Percentiles rank a stretch among this genome's conserved stretches.
Evolutionary conservation across 92 coral and sea anemone species (phyloP).

Genomic region (Palythoa grandiflora): DNA sequence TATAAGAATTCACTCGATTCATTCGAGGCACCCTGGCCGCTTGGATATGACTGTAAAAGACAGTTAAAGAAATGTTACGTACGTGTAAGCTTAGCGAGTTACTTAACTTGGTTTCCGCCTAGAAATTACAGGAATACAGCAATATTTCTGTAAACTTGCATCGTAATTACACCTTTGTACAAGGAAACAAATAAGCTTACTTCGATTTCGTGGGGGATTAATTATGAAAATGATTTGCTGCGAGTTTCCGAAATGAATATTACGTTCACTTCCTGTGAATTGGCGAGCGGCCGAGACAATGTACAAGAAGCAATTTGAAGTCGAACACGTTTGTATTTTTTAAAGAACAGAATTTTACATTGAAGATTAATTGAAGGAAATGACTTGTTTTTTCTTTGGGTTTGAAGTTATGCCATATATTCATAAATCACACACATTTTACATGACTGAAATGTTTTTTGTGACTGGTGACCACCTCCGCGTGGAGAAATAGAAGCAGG

Average conservation of each 20-base stretch:
- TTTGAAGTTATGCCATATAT: conserved; percentile 1
- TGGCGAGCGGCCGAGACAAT: not conserved
- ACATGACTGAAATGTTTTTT: conserved; percentile 3
- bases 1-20: not conserved
- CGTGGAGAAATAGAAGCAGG: not conserved
- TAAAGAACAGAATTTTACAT: not conserved
- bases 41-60: not conserved
- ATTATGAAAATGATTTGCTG: not conserved
- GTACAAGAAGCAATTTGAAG: not conserved
- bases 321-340: not conserved
- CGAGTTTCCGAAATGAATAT: not conserved
- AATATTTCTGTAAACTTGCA: conserved; percentile 24
- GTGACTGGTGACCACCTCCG: too few species aligned
- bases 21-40: not conserved
- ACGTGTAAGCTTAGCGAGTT: not conserved
- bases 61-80: not conserved
- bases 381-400: not conserved
- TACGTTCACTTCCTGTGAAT: conserved; percentile 31
- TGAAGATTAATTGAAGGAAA: not conserved
- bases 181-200: conserved; percentile 24
- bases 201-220: not conserved
- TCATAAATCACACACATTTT: conserved; percentile 16
- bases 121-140: not conserved
- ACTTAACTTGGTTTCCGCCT: conserved; percentile 14
- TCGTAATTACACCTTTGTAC: conserved; percentile 21